A percentile compares a stretch with the other conserved stretches of the same genome.
Conservation (phyloP, 2,113 vertebrate species). For the Peromyscus californicus region DNA sequence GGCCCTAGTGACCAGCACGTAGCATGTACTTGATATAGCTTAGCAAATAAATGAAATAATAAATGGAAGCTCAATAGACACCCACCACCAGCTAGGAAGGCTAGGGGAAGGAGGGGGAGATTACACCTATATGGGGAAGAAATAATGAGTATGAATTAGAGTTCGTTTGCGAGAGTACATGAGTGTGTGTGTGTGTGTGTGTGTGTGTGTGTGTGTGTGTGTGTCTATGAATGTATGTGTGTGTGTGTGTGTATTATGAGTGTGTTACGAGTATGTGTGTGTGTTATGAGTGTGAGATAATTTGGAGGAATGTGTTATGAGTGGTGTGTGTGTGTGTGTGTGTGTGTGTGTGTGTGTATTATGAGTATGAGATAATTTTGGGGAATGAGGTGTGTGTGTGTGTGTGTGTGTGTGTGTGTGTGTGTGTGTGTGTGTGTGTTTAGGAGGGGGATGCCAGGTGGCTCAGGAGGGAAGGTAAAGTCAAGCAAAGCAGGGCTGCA, state of each 20-base stretch:
- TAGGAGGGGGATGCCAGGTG: too few species aligned
- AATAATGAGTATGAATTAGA: not conserved
- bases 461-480: not conserved
- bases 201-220: not conserved
- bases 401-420: not conserved
- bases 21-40: not conserved
- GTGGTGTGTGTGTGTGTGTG: not conserved
- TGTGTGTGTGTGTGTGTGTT: not conserved
- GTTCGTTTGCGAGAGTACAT: not conserved
- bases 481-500: not conserved
- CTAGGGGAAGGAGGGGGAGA: not conserved
- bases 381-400: not conserved
- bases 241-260: not conserved
- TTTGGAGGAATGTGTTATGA: not conserved
- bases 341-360: not conserved
- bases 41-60: slow-evolving; percentile 24
- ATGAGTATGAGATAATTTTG: not conserved
- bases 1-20: not conserved
- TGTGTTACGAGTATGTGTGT: not conserved
- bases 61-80: not conserved
- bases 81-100: not conserved
- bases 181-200: not conserved
- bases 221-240: not conserved
- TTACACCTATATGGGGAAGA: not conserved
- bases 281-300: not conserved